Evolutionary conservation across 2,888 invertebrate species (phyloP).

Genomic region (Heliconius cydno): DNA sequence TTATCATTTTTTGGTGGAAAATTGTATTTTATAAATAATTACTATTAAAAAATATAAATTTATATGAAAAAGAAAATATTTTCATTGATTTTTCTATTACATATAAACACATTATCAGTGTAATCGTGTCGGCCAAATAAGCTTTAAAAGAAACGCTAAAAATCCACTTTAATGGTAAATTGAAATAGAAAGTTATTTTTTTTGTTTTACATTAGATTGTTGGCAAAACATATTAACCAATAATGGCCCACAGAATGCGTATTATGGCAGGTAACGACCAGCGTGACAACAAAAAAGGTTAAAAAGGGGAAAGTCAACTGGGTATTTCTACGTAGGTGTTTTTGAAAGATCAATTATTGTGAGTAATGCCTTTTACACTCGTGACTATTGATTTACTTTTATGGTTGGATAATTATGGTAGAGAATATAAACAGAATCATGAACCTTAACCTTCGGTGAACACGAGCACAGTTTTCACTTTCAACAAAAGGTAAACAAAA

Average conservation of each 20-base stretch:
- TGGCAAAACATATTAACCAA: constrained; percentile 9
- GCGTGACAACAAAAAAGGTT: constrained; percentile 37
- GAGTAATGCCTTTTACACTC: constrained; percentile 43
- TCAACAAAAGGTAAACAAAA: constrained; percentile 20
- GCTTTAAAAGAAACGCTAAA: background rate
- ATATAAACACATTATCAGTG: background rate
- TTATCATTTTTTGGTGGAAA: background rate
- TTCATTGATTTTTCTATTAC: background rate
- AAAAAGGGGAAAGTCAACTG: constrained; percentile 69
- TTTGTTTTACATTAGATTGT: constrained; percentile 12
- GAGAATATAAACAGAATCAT: constrained; percentile 38
- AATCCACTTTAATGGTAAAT: background rate
- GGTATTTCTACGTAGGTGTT: constrained; percentile 53
- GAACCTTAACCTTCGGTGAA: constrained; percentile 33
- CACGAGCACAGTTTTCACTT: constrained; percentile 27
- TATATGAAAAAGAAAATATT: background rate
- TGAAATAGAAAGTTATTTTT: constrained; percentile 12
- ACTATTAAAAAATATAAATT: too few relatives aligned
- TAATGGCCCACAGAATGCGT: constrained; percentile 9
- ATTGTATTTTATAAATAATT: background rate
- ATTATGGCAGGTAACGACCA: constrained; percentile 7
- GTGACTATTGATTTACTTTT: constrained; percentile 44
- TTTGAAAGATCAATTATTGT: constrained; percentile 45
- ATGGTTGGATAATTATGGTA: constrained; percentile 32
- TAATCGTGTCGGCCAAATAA: background rate